These are phyloP conservation scores for Aphidius colemani DNA, from an alignment of 2,888 invertebrate genomes.

Conservation along the genomic window DNA sequence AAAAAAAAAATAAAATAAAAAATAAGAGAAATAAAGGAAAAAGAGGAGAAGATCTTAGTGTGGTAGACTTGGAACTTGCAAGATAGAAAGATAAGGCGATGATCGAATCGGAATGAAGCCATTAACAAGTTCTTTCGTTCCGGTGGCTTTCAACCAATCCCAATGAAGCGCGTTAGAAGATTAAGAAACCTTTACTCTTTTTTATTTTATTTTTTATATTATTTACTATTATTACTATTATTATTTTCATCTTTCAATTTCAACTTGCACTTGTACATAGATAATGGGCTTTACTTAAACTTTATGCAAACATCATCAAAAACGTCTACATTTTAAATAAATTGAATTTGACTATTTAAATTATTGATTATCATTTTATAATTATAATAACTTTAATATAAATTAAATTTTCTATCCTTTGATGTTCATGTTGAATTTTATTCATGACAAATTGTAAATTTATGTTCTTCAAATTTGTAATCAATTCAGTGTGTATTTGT, in stretches of 20 bases:
- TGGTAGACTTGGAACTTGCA: conserved; percentile 15
- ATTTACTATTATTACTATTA: conserved; percentile 12
- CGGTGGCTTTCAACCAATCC: conserved; percentile 39
- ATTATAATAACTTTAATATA: too few relatives aligned
- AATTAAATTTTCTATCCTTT: too few relatives aligned
- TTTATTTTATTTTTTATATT: conserved; percentile 17
- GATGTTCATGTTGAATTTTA: too few relatives aligned
- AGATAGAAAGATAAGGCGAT: conserved; percentile 46
- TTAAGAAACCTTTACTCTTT: conserved; percentile 15
- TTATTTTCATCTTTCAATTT: conserved; percentile 31
- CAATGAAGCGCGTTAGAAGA: conserved; percentile 21
- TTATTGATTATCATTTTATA: too few relatives aligned
- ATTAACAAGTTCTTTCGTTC: conserved; percentile 57
- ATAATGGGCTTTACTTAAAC: conserved; percentile 56
- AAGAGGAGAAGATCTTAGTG: conserved; percentile 7
- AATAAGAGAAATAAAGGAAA: conserved; percentile 14
- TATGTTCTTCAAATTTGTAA: too few relatives aligned
- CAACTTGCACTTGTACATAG: conserved; percentile 47
- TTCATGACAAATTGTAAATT: too few relatives aligned
- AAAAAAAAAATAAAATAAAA: conserved; percentile 21
- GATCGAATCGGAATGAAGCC: conserved; percentile 57
- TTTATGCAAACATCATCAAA: conserved; percentile 59
- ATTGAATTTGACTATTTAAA: too few relatives aligned
- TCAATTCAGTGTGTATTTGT: too few relatives aligned
- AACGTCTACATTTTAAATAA: conserved; percentile 41